Conservation (phyloP, 1,140 invertebrate genomes). For the Microplitis demolitor region DNA sequence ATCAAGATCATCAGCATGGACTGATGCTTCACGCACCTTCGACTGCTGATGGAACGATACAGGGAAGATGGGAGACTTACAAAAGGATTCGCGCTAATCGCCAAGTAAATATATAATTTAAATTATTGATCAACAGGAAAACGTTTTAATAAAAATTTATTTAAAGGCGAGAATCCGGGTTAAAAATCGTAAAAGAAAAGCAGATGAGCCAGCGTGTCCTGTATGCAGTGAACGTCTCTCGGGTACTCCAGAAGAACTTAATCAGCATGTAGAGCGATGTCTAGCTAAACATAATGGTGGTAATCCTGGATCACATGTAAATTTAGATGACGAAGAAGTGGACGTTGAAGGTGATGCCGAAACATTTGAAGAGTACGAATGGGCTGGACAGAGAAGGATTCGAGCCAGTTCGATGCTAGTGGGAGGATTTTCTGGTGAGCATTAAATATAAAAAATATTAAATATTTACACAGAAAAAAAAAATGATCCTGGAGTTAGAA, state of each 20-base stretch:
- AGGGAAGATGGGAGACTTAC: constrained; percentile 84
- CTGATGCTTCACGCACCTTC: constrained; percentile 59
- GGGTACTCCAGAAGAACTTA: constrained; percentile 72
- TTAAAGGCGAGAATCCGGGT: constrained; percentile 65
- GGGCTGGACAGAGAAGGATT: constrained; percentile 78
- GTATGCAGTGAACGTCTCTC: constrained; percentile 73
- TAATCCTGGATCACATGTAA: constrained; percentile 39
- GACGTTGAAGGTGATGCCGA: constrained; percentile 72
- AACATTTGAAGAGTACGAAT: constrained; percentile 80
- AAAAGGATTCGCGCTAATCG: constrained; percentile 81
- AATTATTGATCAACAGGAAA: too few species aligned
- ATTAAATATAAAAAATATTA: not conserved
- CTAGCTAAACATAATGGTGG: constrained; percentile 67
- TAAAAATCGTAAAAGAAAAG: constrained; percentile 72
- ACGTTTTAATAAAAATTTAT: not conserved
- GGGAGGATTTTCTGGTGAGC: constrained; percentile 71
- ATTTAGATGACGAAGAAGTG: constrained; percentile 69
- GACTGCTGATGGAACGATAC: constrained; percentile 66
- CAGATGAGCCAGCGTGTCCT: constrained; percentile 74
- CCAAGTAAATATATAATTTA: constrained; percentile 72
- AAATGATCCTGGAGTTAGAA: too few species aligned
- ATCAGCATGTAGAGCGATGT: constrained; percentile 79
- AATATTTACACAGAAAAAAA: too few species aligned
- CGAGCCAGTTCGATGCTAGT: constrained; percentile 72
- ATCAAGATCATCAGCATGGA: constrained; percentile 61